phyloP scores from a whole-genome alignment of 2,113 vertebrate species.

The Cyprichromis sp. region DNA sequence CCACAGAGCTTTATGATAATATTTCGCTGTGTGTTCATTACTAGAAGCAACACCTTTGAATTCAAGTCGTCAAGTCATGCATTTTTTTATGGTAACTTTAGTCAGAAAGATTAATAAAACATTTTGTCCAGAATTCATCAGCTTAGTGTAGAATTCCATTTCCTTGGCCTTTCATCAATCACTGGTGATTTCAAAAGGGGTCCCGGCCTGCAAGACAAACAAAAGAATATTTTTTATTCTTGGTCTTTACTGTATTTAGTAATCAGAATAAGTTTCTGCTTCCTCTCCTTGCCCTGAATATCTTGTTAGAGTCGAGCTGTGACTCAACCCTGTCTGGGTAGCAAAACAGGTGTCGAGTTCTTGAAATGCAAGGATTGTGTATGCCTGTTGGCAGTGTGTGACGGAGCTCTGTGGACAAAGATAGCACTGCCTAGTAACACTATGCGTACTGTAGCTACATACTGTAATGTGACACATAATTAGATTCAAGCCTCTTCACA shows the following conservation, averaged over 20 bases:
- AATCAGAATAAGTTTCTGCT: neutral
- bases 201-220: neutral
- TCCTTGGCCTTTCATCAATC: neutral
- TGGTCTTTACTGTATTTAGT: constrained; percentile 40
- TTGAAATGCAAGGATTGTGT: constrained; percentile 38
- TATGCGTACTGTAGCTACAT: neutral
- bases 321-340: constrained; percentile 27
- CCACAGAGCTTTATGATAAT: neutral
- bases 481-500: neutral
- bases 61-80: too few relatives aligned
- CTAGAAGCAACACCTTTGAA: neutral
- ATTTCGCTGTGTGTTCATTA: neutral
- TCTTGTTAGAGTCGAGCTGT: constrained; percentile 20
- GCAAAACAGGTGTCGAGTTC: constrained; percentile 23
- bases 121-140: neutral
- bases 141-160: neutral
- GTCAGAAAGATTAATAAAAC: neutral
- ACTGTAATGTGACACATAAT: neutral
- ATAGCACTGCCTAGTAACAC: neutral
- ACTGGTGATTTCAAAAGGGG: neutral
- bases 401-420: neutral
- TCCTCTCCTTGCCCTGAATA: neutral
- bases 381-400: constrained; percentile 2
- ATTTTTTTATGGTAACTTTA: neutral
- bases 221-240: neutral